Evolutionary conservation across 2,797 vertebrate genomes (phyloP).

Genomic region (Neosilurus mollespiculum): DNA sequence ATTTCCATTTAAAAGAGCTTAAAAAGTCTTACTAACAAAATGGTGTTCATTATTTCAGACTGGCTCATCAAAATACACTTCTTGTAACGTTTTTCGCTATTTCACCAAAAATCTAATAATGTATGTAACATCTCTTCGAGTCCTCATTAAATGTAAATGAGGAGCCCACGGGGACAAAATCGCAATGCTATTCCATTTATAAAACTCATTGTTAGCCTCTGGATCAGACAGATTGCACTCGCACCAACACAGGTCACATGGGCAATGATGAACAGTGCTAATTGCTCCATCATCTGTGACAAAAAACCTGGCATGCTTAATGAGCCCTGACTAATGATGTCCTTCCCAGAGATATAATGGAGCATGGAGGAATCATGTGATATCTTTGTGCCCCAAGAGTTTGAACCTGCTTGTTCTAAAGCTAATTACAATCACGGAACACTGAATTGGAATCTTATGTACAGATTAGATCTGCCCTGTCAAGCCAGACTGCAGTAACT

Average conservation of each 20-base stretch:
- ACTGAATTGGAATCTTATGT: neutral
- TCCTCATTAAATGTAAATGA: constrained; percentile 35
- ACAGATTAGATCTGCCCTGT: no score
- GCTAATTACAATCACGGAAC: constrained; percentile 33
- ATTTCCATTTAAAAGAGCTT: constrained; percentile 35
- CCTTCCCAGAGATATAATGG: neutral
- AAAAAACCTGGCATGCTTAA: constrained; percentile 30
- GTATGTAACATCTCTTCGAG: constrained; percentile 21
- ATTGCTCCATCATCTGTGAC: constrained; percentile 52
- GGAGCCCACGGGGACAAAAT: constrained; percentile 26
- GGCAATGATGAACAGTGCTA: constrained; percentile 30
- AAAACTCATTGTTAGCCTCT: constrained; percentile 15
- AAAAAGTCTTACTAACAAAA: constrained; percentile 31
- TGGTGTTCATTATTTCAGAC: constrained; percentile 40
- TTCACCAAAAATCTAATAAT: constrained; percentile 38
- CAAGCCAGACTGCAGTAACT: no score
- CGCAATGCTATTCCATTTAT: neutral
- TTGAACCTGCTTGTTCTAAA: constrained; percentile 1
- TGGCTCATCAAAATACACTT: neutral
- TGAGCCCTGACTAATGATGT: constrained; percentile 46
- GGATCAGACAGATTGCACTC: constrained; percentile 4
- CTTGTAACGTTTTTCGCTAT: constrained; percentile 23
- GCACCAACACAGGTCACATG: constrained; percentile 4
- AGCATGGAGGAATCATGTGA: constrained; percentile 3
- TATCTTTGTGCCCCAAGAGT: constrained; percentile 1